phyloP scores from a whole-genome alignment of 2,113 vertebrate genomes.

The Takifugu bimaculatus region DNA sequence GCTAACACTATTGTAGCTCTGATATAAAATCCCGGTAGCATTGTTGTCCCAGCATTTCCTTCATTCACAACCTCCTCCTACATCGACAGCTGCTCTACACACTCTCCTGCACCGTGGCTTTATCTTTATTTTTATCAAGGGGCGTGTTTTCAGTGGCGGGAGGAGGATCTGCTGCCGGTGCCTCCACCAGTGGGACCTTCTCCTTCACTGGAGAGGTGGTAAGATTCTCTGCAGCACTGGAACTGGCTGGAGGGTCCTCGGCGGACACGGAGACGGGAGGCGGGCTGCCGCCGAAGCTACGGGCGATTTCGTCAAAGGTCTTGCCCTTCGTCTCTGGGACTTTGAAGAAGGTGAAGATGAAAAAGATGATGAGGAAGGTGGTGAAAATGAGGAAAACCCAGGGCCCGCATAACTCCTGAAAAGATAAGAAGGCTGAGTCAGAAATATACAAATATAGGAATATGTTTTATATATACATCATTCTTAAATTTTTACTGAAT shows the following conservation, averaged over 20 bases:
- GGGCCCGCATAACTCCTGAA: slow-evolving; percentile 74
- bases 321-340: slow-evolving; percentile 93
- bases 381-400: slow-evolving; percentile 93
- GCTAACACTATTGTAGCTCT: neutral
- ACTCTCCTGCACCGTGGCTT: slow-evolving; percentile 41
- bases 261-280: slow-evolving; percentile 12
- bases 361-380: slow-evolving; percentile 82
- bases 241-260: slow-evolving; percentile 38
- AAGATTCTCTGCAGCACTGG: slow-evolving; percentile 52
- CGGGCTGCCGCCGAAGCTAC: slow-evolving; percentile 60
- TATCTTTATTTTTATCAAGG: slow-evolving; percentile 28
- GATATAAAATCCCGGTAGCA: slow-evolving; percentile 2
- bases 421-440: neutral
- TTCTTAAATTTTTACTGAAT: too few species aligned
- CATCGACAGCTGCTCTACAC: slow-evolving; percentile 16
- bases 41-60: slow-evolving; percentile 17
- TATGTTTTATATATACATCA: neutral
- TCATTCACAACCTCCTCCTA: slow-evolving; percentile 7
- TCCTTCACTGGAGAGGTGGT: slow-evolving; percentile 48
- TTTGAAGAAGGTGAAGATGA: slow-evolving; percentile 91
- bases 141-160: slow-evolving; percentile 26
- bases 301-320: slow-evolving; percentile 92
- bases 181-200: slow-evolving; percentile 74
- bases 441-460: neutral
- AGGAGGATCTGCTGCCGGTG: slow-evolving; percentile 1